Conservation (phyloP, 2,797 vertebrate species). For the Macroramphosus scolopax region DNA sequence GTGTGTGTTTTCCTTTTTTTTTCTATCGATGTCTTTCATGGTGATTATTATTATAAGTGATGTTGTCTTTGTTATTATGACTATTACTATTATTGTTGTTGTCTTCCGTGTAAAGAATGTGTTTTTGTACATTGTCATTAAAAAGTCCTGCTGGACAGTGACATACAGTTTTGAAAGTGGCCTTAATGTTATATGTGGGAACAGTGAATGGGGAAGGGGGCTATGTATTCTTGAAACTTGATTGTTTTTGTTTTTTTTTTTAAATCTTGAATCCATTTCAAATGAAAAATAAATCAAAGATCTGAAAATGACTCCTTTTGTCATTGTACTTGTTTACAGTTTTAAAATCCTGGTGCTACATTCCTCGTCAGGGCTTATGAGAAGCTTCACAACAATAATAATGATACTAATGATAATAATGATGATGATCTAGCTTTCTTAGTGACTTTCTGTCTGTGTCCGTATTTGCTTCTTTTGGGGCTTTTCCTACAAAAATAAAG, state of each 20-base stretch:
- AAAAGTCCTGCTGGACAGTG: constrained; percentile 85
- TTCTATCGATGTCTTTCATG: constrained; percentile 59
- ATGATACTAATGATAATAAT: constrained; percentile 75
- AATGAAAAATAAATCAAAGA: constrained; percentile 78
- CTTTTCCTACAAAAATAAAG: constrained; percentile 73
- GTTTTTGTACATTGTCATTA: constrained; percentile 80
- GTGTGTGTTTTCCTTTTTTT: constrained; percentile 49
- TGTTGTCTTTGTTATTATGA: constrained; percentile 74
- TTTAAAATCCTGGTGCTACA: constrained; percentile 61
- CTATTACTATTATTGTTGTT: constrained; percentile 78
- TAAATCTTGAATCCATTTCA: constrained; percentile 65
- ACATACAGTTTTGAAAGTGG: constrained; percentile 80
- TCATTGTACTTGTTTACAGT: constrained; percentile 75
- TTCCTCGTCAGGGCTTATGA: constrained; percentile 35
- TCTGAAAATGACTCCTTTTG: constrained; percentile 73
- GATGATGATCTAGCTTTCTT: constrained; percentile 57
- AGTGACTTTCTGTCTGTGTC: constrained; percentile 60
- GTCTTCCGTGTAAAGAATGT: constrained; percentile 76
- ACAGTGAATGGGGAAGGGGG: constrained; percentile 72
- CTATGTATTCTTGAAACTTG: constrained; percentile 74
- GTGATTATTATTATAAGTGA: constrained; percentile 64
- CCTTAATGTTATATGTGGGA: constrained; percentile 80
- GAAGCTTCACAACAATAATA: constrained; percentile 61
- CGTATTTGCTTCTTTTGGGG: constrained; percentile 48
- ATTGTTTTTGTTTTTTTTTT: constrained; percentile 67